phyloP scores from a whole-genome alignment of 2,113 vertebrate genomes.

The Macrotis lagotis region DNA sequence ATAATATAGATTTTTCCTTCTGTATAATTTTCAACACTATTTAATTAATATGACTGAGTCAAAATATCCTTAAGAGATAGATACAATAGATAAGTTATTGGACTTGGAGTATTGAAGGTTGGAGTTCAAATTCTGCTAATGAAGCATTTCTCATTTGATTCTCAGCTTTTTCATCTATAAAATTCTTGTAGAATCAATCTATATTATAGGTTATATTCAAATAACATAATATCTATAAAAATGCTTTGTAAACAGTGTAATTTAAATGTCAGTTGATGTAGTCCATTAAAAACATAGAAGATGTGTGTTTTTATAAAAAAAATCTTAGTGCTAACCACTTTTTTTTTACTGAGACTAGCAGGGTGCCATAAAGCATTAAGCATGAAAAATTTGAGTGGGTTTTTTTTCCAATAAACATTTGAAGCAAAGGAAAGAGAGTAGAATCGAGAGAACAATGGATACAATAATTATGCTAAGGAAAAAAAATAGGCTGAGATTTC shows the following conservation, averaged over 20 bases:
- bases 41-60: neutral
- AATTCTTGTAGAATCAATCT: neutral
- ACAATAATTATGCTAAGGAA: too few relatives aligned
- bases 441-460: neutral
- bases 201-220: too few relatives aligned
- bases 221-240: too few relatives aligned
- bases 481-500: too few relatives aligned
- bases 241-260: too few relatives aligned
- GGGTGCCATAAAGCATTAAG: neutral
- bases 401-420: neutral
- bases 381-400: neutral
- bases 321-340: neutral
- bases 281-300: too few relatives aligned
- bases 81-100: neutral
- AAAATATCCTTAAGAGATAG: neutral
- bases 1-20: neutral
- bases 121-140: neutral
- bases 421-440: neutral
- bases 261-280: too few relatives aligned
- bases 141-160: neutral
- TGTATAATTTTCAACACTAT: slow-evolving; percentile 14
- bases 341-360: neutral
- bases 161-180: neutral
- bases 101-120: neutral
- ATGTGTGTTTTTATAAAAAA: slow-evolving; percentile 27